Evolutionary conservation across 2,888 invertebrate species (phyloP).

Genomic region (Himalopsyche kuldschensis): DNA sequence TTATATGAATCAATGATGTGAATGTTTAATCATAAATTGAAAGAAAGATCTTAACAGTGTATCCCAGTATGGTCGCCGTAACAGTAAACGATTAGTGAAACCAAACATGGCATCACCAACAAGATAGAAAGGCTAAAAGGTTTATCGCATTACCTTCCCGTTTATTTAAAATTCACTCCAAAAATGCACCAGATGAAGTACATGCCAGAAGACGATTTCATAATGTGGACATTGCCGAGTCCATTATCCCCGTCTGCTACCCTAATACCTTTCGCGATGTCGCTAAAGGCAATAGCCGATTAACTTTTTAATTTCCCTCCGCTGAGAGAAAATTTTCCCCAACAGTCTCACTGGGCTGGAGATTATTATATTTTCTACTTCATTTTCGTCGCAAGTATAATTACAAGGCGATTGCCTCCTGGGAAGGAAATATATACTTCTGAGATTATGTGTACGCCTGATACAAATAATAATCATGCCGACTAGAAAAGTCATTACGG

Average conservation of each 20-base stretch:
- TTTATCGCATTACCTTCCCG: not conserved
- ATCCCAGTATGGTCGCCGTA: not conserved
- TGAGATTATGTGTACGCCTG: not conserved
- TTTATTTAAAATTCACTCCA: not conserved
- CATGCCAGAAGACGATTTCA: not conserved
- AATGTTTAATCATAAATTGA: too few relatives aligned
- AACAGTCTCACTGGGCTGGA: not conserved
- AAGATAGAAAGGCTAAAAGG: not conserved
- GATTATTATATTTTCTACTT: slow-evolving; percentile 1
- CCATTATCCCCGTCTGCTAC: not conserved
- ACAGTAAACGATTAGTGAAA: not conserved
- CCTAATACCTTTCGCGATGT: not conserved
- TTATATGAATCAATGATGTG: too few relatives aligned
- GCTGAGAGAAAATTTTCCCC: not conserved
- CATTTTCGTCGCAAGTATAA: not conserved
- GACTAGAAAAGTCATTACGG: not conserved
- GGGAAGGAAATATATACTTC: not conserved
- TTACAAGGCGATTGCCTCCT: not conserved
- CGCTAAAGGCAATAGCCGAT: slow-evolving; percentile 1
- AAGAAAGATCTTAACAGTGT: not conserved
- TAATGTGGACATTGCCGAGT: not conserved
- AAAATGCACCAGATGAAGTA: not conserved
- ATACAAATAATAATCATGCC: not conserved
- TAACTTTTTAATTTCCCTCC: slow-evolving; percentile 1
- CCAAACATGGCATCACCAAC: not conserved